Percentiles rank a stretch among this genome's conserved stretches.
phyloP scores from a whole-genome alignment of 2,113 vertebrate species.

The Oenanthe melanoleuca region DNA sequence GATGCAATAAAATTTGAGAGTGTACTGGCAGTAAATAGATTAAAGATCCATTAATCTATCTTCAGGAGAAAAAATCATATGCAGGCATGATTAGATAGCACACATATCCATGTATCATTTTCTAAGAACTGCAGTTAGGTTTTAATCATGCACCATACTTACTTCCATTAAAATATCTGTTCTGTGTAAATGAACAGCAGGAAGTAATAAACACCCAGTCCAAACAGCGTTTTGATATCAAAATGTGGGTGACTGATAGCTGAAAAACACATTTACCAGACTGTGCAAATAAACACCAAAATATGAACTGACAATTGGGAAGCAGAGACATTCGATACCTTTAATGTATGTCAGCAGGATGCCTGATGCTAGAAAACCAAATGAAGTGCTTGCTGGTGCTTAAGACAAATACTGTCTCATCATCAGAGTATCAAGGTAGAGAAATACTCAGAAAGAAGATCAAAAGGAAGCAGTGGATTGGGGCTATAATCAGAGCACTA shows the following conservation, averaged over 20 bases:
- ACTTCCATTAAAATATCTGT: not conserved
- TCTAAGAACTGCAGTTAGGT: not conserved
- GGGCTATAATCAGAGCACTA: constrained; percentile 41
- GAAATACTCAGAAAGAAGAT: constrained; percentile 39
- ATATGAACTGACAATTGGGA: constrained; percentile 44
- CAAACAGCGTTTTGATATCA: not conserved
- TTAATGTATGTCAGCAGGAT: not conserved
- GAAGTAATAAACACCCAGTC: constrained; percentile 17
- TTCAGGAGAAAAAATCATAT: constrained; percentile 30
- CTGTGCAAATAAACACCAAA: constrained; percentile 43
- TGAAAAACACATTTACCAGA: constrained; percentile 6
- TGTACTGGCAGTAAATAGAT: constrained; percentile 45
- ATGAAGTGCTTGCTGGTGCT: constrained; percentile 6
- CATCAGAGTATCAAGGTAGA: constrained; percentile 27
- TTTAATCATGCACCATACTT: not conserved
- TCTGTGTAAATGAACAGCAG: constrained; percentile 19
- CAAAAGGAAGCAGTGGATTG: constrained; percentile 15
- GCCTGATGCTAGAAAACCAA: constrained; percentile 17
- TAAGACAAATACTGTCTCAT: constrained; percentile 29
- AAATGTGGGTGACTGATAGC: not conserved
- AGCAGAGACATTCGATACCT: not conserved
- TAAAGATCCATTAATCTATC: constrained; percentile 53
- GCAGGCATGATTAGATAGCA: not conserved
- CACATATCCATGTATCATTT: not conserved
- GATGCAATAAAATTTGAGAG: constrained; percentile 55